Base-by-base conservation (phyloP, 2,797 vertebrate genomes). In the Peromyscus melanophrys region DNA sequence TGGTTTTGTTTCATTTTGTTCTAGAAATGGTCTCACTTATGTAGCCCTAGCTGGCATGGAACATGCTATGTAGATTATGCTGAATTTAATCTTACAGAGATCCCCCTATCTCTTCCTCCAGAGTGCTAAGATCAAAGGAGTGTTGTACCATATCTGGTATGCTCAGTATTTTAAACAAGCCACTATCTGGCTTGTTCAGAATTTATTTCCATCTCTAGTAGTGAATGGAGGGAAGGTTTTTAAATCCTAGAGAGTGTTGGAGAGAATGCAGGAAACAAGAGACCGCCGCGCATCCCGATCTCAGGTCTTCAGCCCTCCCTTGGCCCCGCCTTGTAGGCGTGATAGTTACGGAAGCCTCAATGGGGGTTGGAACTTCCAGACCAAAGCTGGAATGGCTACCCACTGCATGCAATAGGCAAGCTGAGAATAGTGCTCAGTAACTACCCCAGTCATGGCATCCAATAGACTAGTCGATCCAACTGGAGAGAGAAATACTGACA, bases 321-420 rank as follows among this genome's bases (percentile, higher is more conserved):
- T n/a, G n/a, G n/a, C n/a, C n/a, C n/a, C n/a, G n/a, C n/a, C n/a
- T n/a, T n/a, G n/a, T n/a, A n/a, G n/a, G n/a, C n/a, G n/a, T n/a
- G n/a, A n/a, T n/a, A n/a, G n/a, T n/a, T n/a, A n/a, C n/a, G n/a
- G n/a, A n/a, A n/a, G n/a, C n/a, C n/a, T n/a, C n/a, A n/a, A n/a
- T n/a, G n/a, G n/a, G n/a, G n/a, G n/a, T n/a, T n/a, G n/a, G n/a
- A n/a, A n/a, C n/a, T n/a, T n/a, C n/a, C n/a, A n/a, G n/a, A n/a
- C n/a, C n/a, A n/a, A n/a, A n/a, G n/a, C n/a, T n/a, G n/a, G n/a
- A n/a, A n/a, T n/a, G n/a, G n/a, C n/a, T n/a, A n/a, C n/a, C n/a
- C n/a, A n/a, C n/a, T n/a, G n/a, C n/a, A 49, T 27, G 76, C 89
- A 93, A 84, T 81, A 94, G 57, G 94, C 75, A 90, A 81, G 92